Percentiles rank a stretch among this genome's conserved stretches.
These are phyloP conservation scores for Biston stratarius DNA, from an alignment of 2,888 invertebrate genomes.

Conservation along the genomic window DNA sequence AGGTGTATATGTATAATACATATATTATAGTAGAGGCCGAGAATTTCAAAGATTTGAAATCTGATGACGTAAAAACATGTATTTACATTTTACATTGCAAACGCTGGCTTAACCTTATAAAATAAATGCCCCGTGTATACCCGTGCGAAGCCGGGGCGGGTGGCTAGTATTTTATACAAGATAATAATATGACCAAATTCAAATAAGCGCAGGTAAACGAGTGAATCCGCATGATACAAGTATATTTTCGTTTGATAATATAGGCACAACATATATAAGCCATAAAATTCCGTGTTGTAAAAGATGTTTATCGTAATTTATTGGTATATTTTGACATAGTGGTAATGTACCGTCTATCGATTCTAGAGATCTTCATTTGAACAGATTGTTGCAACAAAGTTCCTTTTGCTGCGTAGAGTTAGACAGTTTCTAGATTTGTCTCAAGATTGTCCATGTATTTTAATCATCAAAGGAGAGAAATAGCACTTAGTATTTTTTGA, in stretches of 20 bases:
- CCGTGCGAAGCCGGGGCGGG: too few relatives aligned
- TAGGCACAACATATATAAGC: conserved; percentile 15
- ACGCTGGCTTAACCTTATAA: too few relatives aligned
- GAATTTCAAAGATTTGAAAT: too few relatives aligned
- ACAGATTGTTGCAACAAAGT: conserved; percentile 27
- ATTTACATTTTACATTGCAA: too few relatives aligned
- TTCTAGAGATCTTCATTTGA: conserved; percentile 28
- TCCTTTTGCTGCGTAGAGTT: conserved; percentile 6
- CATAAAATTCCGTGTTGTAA: conserved; percentile 14
- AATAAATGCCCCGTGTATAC: too few relatives aligned
- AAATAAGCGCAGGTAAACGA: not conserved
- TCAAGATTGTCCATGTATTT: not conserved
- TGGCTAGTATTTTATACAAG: too few relatives aligned
- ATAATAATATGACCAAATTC: not conserved
- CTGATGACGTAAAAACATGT: too few relatives aligned
- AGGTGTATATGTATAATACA: too few relatives aligned
- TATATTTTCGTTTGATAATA: conserved; percentile 5
- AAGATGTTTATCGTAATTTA: conserved; percentile 29
- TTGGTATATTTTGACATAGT: conserved; percentile 28
- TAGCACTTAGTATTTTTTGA: not conserved
- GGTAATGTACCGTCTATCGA: conserved; percentile 26
- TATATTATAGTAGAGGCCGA: too few relatives aligned
- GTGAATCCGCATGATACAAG: not conserved
- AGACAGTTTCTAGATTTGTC: conserved; percentile 15
- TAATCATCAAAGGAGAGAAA: not conserved